phyloP scores from a whole-genome alignment of 2,888 invertebrate genomes.

The Scelioninae gen. 1 region DNA sequence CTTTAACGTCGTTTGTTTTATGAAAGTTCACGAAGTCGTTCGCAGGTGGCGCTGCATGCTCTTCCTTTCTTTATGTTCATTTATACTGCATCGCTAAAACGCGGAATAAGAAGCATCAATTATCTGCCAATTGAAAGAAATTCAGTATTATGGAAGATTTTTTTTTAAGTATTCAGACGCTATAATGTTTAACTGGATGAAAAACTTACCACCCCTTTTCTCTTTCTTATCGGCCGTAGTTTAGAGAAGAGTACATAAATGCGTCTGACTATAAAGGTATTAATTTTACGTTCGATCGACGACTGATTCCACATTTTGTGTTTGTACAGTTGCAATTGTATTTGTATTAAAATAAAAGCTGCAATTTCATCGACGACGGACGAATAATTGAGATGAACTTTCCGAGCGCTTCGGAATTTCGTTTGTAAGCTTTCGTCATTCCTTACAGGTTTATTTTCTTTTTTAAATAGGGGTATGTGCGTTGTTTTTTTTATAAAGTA shows the following conservation, averaged over 20 bases:
- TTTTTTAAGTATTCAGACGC: not conserved
- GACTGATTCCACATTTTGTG: constrained; percentile 29
- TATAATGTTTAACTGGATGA: constrained; percentile 1
- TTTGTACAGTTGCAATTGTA: constrained; percentile 40
- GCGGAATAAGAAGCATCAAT: constrained; percentile 23
- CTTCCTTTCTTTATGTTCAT: not conserved
- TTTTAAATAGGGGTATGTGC: constrained; percentile 36
- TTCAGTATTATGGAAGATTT: constrained; percentile 49
- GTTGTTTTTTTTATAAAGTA: constrained; percentile 45
- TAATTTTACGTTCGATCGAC: constrained; percentile 28
- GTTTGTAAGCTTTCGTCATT: constrained; percentile 63
- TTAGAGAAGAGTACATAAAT: not conserved
- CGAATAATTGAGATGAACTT: constrained; percentile 42
- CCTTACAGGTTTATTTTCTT: constrained; percentile 47
- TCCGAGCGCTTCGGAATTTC: constrained; percentile 34
- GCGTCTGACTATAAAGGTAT: constrained; percentile 10
- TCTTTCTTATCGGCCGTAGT: constrained; percentile 18
- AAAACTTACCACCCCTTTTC: not conserved
- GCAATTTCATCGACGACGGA: constrained; percentile 39
- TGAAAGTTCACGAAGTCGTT: constrained; percentile 38
- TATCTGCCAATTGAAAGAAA: constrained; percentile 44
- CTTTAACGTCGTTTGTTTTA: constrained; percentile 27
- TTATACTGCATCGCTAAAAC: constrained; percentile 9
- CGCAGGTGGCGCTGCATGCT: constrained; percentile 39
- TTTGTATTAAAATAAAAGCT: constrained; percentile 31